Percentiles rank a stretch among this genome's conserved stretches.
These are phyloP conservation scores for Ammodytes marinus DNA, from an alignment of 2,113 vertebrate species.

Conservation along the genomic window DNA sequence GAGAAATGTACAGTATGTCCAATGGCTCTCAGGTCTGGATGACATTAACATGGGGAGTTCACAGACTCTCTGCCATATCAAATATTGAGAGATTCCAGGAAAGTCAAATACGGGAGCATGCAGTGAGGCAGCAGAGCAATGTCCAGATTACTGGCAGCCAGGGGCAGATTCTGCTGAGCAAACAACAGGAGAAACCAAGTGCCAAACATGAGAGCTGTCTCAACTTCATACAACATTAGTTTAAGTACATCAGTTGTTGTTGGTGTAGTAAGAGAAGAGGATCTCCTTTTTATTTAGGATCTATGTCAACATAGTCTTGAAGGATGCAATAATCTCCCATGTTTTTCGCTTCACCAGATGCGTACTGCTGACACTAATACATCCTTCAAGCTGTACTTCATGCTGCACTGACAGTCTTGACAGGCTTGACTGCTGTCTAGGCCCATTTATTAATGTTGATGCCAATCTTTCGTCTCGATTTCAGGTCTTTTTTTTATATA, in stretches of 20 bases:
- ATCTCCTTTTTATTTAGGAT: constrained; percentile 1
- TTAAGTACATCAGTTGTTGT: no score
- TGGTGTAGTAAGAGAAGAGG: not conserved
- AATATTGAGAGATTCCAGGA: constrained; percentile 43
- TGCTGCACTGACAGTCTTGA: constrained; percentile 27
- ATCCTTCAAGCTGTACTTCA: constrained; percentile 37
- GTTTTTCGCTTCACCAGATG: constrained; percentile 27
- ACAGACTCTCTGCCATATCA: constrained; percentile 18
- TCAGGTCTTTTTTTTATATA: not conserved
- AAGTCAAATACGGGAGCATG: constrained; percentile 7
- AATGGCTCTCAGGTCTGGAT: constrained; percentile 16
- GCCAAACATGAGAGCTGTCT: not conserved
- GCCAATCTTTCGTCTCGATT: not conserved
- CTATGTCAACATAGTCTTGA: constrained; percentile 21
- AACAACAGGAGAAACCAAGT: constrained; percentile 13
- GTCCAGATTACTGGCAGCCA: constrained; percentile 3
- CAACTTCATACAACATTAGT: not conserved
- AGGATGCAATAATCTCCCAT: constrained; percentile 14
- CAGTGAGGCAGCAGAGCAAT: not conserved
- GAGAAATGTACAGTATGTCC: constrained; percentile 8
- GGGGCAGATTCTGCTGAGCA: not conserved
- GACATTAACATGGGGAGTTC: constrained; percentile 22
- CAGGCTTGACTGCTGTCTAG: constrained; percentile 1
- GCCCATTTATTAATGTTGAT: constrained; percentile 23
- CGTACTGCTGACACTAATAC: constrained; percentile 8